phyloP scores from a whole-genome alignment of 2,113 vertebrate species.

The Nothobranchius furzeri region DNA sequence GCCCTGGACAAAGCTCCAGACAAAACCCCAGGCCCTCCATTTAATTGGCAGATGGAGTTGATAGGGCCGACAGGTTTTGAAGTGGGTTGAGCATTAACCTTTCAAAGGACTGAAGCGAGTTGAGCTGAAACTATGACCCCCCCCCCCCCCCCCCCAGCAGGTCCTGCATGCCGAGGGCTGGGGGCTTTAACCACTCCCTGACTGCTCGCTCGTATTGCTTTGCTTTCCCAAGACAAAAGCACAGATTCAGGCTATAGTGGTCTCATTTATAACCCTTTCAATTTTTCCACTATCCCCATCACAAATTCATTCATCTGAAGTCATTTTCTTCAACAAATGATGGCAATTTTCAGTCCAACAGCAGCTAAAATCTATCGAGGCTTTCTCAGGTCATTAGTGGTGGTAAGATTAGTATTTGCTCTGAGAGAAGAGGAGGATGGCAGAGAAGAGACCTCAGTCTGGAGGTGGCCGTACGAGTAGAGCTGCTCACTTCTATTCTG shows the following conservation, averaged over 20 bases:
- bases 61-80: constrained; percentile 74
- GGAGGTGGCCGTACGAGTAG: constrained; percentile 39
- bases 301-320: constrained; percentile 73
- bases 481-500: constrained; percentile 51
- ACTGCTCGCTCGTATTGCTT: constrained; percentile 50
- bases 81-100: constrained; percentile 77
- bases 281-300: constrained; percentile 75
- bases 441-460: constrained; percentile 34
- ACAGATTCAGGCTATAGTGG: constrained; percentile 29
- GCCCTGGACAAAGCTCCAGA: constrained; percentile 71
- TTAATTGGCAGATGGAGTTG: constrained; percentile 81
- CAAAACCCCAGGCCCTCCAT: constrained; percentile 71
- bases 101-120: constrained; percentile 70
- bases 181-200: constrained; percentile 48
- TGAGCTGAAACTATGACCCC: constrained; percentile 53
- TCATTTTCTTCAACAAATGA: constrained; percentile 81
- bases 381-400: constrained; percentile 75
- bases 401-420: constrained; percentile 74
- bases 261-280: constrained; percentile 76
- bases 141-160: constrained; percentile 50
- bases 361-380: constrained; percentile 70
- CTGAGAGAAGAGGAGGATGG: constrained; percentile 26
- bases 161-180: constrained; percentile 36
- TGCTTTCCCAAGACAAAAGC: constrained; percentile 64
- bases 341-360: constrained; percentile 77